Conservation (phyloP, 2,888 invertebrate species). For the Sinhomidia bicolor region DNA sequence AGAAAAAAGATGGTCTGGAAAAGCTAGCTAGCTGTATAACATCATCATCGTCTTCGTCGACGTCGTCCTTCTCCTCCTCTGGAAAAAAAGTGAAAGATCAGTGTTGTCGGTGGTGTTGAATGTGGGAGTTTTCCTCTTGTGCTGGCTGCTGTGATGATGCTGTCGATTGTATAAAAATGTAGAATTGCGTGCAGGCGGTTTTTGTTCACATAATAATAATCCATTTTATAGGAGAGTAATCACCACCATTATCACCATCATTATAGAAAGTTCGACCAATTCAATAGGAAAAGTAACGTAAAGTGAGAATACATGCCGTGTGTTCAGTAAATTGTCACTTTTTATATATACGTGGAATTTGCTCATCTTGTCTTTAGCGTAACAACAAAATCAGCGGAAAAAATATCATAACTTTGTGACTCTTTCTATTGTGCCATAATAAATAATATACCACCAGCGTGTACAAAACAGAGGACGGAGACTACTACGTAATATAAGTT, state of each 20-base stretch:
- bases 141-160: background rate
- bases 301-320: no score
- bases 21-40: constrained; percentile 33
- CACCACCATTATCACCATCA: background rate
- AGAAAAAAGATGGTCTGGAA: constrained; percentile 49
- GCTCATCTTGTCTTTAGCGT: background rate
- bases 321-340: background rate
- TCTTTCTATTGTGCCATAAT: constrained; percentile 37
- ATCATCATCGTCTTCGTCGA: no score
- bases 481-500: background rate
- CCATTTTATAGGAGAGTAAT: background rate
- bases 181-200: constrained; percentile 22
- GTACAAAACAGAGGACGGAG: constrained; percentile 41
- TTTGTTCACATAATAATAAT: constrained; percentile 9
- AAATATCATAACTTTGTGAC: background rate
- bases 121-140: constrained; percentile 26
- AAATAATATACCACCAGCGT: background rate
- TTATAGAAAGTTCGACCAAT: background rate
- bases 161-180: constrained; percentile 7
- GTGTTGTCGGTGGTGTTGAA: constrained; percentile 29
- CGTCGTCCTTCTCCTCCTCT: no score
- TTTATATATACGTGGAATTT: background rate
- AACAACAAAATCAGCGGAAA: background rate
- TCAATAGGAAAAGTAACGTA: background rate
- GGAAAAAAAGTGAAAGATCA: constrained; percentile 42